These are phyloP conservation scores for Papilio polytes DNA, from an alignment of 1,140 invertebrate genomes.

Conservation along the genomic window DNA sequence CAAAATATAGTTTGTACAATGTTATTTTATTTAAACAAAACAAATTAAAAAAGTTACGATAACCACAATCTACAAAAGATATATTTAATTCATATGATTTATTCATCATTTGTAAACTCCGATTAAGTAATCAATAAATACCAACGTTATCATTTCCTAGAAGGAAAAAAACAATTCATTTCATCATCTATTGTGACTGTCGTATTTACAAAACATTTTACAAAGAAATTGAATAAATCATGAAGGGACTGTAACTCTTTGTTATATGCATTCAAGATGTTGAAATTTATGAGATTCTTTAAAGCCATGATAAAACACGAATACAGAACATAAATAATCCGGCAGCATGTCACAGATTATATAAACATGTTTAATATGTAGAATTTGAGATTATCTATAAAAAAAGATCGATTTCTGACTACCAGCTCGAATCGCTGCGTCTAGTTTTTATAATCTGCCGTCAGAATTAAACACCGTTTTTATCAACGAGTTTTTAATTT, in stretches of 20 bases:
- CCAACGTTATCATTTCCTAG: constrained; percentile 1
- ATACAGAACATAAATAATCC: not conserved
- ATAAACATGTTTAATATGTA: constrained; percentile 2
- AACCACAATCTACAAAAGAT: not conserved
- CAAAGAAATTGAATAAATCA: constrained; percentile 20
- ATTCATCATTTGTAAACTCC: not conserved
- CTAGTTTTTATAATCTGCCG: not conserved
- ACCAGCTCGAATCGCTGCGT: not conserved
- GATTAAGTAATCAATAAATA: constrained; percentile 9
- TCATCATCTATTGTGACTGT: not conserved
- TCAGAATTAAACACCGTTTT: not conserved
- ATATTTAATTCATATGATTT: not conserved
- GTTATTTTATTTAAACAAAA: too few species aligned
- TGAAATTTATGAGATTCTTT: constrained; percentile 15
- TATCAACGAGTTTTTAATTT: not conserved
- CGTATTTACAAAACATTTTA: constrained; percentile 7
- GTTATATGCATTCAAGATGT: constrained; percentile 7
- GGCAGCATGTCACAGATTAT: constrained; percentile 8
- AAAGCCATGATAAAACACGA: not conserved
- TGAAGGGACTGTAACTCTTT: not conserved
- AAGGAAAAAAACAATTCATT: not conserved
- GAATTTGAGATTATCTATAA: not conserved
- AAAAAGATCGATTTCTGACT: not conserved
- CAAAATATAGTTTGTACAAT: too few species aligned
- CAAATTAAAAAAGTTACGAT: too few species aligned